These are phyloP conservation scores for Telmatherina bonti DNA, from an alignment of 2,797 vertebrate genomes.

Conservation along the genomic window DNA sequence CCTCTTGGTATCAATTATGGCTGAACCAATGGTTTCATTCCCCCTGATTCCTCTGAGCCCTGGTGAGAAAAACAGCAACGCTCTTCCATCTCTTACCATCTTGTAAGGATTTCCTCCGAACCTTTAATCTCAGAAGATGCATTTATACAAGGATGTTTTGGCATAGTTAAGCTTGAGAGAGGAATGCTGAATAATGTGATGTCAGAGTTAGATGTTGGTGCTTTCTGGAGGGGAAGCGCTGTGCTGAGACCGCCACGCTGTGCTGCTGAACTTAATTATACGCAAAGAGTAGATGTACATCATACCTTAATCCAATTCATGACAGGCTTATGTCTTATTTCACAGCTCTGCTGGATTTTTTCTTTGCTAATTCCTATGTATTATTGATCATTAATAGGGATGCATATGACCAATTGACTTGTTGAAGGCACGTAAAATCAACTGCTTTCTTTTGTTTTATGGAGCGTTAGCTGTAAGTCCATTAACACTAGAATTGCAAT, in stretches of 20 bases:
- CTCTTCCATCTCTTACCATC: constrained; percentile 39
- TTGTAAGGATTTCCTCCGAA: constrained; percentile 51
- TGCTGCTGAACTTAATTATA: constrained; percentile 7
- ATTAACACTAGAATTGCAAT: no score
- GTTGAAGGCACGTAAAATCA: no score
- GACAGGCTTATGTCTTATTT: no score
- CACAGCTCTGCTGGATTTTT: not conserved
- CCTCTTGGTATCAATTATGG: constrained; percentile 72
- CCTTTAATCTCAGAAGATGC: constrained; percentile 51
- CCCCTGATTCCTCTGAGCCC: constrained; percentile 26
- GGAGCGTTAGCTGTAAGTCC: no score
- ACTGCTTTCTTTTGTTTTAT: no score
- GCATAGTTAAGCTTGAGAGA: constrained; percentile 25
- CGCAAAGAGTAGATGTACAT: not conserved
- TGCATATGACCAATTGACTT: no score
- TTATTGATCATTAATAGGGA: no score
- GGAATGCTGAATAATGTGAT: constrained; percentile 46
- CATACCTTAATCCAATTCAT: not conserved
- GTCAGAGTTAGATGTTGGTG: constrained; percentile 30
- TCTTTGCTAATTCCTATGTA: not conserved
- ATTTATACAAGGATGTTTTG: constrained; percentile 26
- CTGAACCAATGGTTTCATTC: constrained; percentile 51
- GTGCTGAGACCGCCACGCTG: constrained; percentile 1
- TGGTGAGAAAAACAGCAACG: constrained; percentile 25
- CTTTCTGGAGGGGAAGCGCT: constrained; percentile 16